Percentiles rank a stretch among this genome's conserved stretches.
Conservation (phyloP, 2,113 vertebrate species). For the Protomyctophum bolini region DNA sequence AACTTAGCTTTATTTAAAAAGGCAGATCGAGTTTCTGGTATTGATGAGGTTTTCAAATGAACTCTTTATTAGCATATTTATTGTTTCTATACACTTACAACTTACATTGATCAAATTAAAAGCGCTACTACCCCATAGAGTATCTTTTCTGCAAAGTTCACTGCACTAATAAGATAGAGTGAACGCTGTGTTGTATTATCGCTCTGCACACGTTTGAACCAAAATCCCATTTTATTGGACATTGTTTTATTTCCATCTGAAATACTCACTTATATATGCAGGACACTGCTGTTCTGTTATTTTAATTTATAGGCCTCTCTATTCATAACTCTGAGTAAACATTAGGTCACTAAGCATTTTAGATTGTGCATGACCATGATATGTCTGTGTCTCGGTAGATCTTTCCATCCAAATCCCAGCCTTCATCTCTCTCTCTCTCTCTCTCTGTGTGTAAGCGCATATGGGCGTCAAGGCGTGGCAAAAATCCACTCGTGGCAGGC, state of each 20-base stretch:
- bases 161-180: not conserved
- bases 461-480: no score
- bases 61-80: not conserved
- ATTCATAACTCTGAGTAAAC: slow-evolving; percentile 37
- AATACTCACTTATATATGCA: not conserved
- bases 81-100: slow-evolving; percentile 10
- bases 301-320: slow-evolving; percentile 8
- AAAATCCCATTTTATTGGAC: slow-evolving; percentile 3
- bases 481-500: no score
- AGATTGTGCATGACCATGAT: no score
- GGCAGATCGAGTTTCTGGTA: no score
- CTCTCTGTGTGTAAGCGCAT: slow-evolving; percentile 24
- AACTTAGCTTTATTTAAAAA: no score
- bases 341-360: slow-evolving; percentile 3
- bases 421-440: not conserved
- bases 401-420: no score
- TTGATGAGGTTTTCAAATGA: no score
- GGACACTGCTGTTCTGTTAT: not conserved
- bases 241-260: not conserved
- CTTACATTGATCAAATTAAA: not conserved
- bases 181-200: not conserved
- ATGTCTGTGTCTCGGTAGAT: no score
- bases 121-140: no score
- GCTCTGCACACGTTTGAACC: slow-evolving; percentile 15
- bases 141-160: not conserved